A percentile compares a stretch with the other conserved stretches of the same genome.
These are phyloP conservation scores for Drosophila nigricruria DNA, from an alignment of 2,888 invertebrate species.

Conservation along the genomic window DNA sequence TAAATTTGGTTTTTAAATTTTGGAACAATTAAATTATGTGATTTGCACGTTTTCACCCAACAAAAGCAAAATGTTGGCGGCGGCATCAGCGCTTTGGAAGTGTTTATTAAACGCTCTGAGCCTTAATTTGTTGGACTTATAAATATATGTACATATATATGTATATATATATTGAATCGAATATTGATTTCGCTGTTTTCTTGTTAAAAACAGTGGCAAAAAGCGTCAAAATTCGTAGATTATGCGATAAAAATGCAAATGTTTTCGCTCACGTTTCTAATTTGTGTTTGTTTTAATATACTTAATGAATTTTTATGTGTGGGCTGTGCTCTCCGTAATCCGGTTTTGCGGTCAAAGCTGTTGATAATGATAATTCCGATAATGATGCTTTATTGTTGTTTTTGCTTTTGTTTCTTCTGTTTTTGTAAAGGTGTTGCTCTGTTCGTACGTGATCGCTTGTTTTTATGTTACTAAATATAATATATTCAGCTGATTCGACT, in stretches of 20 bases:
- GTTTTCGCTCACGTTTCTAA: slow-evolving; percentile 66
- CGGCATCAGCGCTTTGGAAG: slow-evolving; percentile 68
- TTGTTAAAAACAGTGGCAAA: slow-evolving; percentile 74
- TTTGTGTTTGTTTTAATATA: slow-evolving; percentile 81
- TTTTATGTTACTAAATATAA: slow-evolving; percentile 68
- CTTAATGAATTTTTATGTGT: slow-evolving; percentile 72
- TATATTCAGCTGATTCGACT: slow-evolving; percentile 64
- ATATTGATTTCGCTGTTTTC: slow-evolving; percentile 42
- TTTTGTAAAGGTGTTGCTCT: slow-evolving; percentile 76
- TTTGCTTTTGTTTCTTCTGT: slow-evolving; percentile 25
- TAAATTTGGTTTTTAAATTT: slow-evolving; percentile 69
- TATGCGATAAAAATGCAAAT: slow-evolving; percentile 78
- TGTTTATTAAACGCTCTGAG: slow-evolving; percentile 60
- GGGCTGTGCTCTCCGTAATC: slow-evolving; percentile 42
- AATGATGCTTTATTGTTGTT: slow-evolving; percentile 78
- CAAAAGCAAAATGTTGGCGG: slow-evolving; percentile 31
- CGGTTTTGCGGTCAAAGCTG: slow-evolving; percentile 75
- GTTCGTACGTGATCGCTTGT: slow-evolving; percentile 49
- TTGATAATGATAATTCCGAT: slow-evolving; percentile 78
- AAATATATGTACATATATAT: slow-evolving; percentile 37
- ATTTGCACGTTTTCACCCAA: slow-evolving; percentile 74
- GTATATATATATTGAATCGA: background rate
- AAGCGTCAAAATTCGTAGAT: slow-evolving; percentile 78
- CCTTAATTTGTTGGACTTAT: slow-evolving; percentile 53
- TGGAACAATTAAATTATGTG: slow-evolving; percentile 79